Evolutionary conservation across 2,888 invertebrate species (phyloP).

Genomic region (Automeris io): DNA sequence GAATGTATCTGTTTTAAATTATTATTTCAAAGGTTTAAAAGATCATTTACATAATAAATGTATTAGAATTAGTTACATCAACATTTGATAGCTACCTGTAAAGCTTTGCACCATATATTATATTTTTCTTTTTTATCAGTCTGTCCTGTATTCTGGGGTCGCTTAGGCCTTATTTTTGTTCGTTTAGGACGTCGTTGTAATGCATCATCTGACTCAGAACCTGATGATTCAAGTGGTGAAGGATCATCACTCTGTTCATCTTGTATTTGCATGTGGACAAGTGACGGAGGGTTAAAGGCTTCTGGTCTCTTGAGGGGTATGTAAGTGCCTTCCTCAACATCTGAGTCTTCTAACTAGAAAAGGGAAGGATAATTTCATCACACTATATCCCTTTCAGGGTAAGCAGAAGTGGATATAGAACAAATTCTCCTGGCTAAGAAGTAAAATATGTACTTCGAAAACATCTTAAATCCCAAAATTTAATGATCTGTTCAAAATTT

Average conservation of each 20-base stretch:
- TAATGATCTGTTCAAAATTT: too few species aligned
- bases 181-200: constrained; percentile 69
- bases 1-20: too few species aligned
- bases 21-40: too few species aligned
- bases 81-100: constrained; percentile 68
- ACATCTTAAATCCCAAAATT: too few species aligned
- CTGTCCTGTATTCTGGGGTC: constrained; percentile 39
- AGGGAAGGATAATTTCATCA: too few species aligned
- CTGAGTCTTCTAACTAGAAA: constrained; percentile 72
- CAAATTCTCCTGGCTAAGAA: too few species aligned
- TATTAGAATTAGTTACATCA: too few species aligned
- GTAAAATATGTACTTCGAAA: too few species aligned
- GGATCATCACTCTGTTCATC: constrained; percentile 79
- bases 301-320: constrained; percentile 76
- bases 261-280: constrained; percentile 73
- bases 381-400: too few species aligned
- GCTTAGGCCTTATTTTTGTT: constrained; percentile 58
- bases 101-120: constrained; percentile 84
- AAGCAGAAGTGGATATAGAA: too few species aligned
- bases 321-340: constrained; percentile 72
- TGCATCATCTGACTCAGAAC: constrained; percentile 79
- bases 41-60: too few species aligned
- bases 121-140: constrained; percentile 81
- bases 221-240: constrained; percentile 65
- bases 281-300: constrained; percentile 67